These are phyloP conservation scores for Nomada lathburiana DNA, from an alignment of 2,888 invertebrate species.

Conservation along the genomic window DNA sequence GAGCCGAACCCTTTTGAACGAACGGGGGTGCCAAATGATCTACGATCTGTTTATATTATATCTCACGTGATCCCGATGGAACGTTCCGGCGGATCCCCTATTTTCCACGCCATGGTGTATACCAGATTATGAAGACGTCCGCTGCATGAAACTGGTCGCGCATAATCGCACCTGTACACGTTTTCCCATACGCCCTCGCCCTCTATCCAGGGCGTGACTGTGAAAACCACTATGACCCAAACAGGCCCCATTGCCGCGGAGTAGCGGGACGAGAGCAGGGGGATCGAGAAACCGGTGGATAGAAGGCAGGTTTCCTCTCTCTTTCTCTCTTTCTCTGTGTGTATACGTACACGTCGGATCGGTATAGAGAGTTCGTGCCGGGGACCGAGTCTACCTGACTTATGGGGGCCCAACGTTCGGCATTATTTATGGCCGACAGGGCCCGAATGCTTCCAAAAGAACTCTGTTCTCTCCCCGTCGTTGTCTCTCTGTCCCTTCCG, in stretches of 20 bases:
- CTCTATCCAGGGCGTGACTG: conserved; percentile 81
- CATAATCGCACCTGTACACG: conserved; percentile 78
- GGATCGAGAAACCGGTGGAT: conserved; percentile 5
- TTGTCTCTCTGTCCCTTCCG: conserved; percentile 38
- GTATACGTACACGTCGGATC: conserved; percentile 32
- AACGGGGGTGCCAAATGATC: conserved; percentile 23
- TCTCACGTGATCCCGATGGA: conserved; percentile 46
- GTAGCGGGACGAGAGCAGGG: conserved; percentile 20
- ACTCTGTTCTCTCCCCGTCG: conserved; percentile 49
- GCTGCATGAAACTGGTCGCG: conserved; percentile 71
- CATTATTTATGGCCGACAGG: conserved; percentile 81
- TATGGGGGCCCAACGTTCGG: conserved; percentile 81
- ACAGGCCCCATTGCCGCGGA: conserved; percentile 65
- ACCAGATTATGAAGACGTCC: conserved; percentile 82
- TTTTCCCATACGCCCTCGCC: conserved; percentile 77
- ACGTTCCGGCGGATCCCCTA: conserved; percentile 13
- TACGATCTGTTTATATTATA: conserved; percentile 63
- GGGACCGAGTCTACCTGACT: conserved; percentile 82
- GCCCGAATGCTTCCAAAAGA: conserved; percentile 71
- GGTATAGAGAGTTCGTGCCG: conserved; percentile 67
- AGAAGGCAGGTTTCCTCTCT: conserved; percentile 33
- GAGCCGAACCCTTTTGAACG: conserved; percentile 11
- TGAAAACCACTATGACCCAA: conserved; percentile 82
- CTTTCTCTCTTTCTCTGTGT: conserved; percentile 4
- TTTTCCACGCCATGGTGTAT: conserved; percentile 73